A percentile compares a stretch with the other conserved stretches of the same genome.
Evolutionary conservation across 2,888 invertebrate genomes (phyloP).

Genomic region (Drosophila nigricruria): DNA sequence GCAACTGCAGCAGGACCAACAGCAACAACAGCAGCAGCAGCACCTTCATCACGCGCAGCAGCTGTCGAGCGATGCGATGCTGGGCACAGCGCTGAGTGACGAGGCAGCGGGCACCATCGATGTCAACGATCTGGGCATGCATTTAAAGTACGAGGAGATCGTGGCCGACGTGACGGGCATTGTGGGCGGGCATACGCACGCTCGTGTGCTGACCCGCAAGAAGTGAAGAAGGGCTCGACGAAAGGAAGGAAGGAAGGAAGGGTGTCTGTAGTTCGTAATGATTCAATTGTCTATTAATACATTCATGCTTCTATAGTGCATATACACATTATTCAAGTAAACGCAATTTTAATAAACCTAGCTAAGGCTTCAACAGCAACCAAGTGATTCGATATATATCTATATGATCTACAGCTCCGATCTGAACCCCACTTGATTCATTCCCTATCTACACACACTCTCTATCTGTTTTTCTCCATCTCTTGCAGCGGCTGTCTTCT

Average conservation of each 20-base stretch:
- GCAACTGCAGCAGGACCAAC: constrained; percentile 39
- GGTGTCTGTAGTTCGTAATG: constrained; percentile 21
- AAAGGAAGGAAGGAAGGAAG: neutral
- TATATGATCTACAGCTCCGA: neutral
- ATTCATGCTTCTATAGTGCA: constrained; percentile 52
- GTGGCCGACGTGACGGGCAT: constrained; percentile 84
- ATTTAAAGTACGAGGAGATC: constrained; percentile 84
- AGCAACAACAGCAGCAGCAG: constrained; percentile 36
- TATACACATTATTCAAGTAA: constrained; percentile 44
- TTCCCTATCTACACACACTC: neutral
- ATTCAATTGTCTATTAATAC: constrained; percentile 33
- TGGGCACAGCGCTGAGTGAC: constrained; percentile 60
- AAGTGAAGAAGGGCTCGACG: constrained; percentile 26
- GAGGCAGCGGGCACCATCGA: constrained; percentile 68
- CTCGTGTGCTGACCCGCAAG: constrained; percentile 43
- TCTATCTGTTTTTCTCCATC: neutral
- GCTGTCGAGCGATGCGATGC: constrained; percentile 60
- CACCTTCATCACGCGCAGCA: constrained; percentile 35
- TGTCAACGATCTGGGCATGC: constrained; percentile 77
- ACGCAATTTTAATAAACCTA: constrained; percentile 53
- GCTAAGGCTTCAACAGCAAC: constrained; percentile 42
- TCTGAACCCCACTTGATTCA: neutral
- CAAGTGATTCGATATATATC: constrained; percentile 25
- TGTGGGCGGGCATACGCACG: constrained; percentile 52
- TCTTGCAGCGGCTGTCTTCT: constrained; percentile 63